These are phyloP conservation scores for Smutsia temminckii DNA, from an alignment of 2,797 vertebrate genomes.

Conservation along the genomic window DNA sequence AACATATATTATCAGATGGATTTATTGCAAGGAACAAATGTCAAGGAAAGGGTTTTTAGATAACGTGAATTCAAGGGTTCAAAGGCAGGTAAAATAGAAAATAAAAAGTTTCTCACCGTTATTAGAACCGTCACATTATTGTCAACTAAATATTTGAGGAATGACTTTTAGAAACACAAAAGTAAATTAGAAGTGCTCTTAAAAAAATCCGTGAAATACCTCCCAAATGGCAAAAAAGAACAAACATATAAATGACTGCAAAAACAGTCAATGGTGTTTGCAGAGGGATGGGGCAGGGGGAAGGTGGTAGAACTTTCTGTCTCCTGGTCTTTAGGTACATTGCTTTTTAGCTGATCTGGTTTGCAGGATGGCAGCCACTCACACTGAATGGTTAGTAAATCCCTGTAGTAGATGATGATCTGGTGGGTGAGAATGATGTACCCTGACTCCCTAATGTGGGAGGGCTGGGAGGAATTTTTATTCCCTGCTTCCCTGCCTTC, in stretches of 20 bases:
- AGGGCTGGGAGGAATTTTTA: neutral
- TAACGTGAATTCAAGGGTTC: neutral
- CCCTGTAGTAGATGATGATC: too few relatives aligned
- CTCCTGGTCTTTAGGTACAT: neutral
- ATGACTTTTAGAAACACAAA: neutral
- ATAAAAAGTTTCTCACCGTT: neutral
- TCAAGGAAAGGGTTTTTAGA: neutral
- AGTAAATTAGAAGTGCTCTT: neutral
- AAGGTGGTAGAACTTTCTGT: neutral
- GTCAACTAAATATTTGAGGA: neutral
- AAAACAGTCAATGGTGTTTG: too few relatives aligned
- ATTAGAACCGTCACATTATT: neutral
- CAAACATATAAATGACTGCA: neutral
- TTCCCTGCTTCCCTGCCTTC: neutral
- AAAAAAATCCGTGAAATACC: neutral
- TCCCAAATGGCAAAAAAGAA: neutral
- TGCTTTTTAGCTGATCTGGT: neutral
- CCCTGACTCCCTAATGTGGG: neutral
- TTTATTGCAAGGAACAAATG: neutral
- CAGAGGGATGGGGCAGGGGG: too few relatives aligned
- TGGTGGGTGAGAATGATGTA: neutral
- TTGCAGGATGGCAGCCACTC: neutral
- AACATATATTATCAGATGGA: neutral
- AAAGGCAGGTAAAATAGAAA: neutral
- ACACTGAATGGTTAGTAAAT: rapidly evolving